Base-by-base conservation (phyloP, 2,797 vertebrate genomes). In the Odontamblyopus rebecca region DNA sequence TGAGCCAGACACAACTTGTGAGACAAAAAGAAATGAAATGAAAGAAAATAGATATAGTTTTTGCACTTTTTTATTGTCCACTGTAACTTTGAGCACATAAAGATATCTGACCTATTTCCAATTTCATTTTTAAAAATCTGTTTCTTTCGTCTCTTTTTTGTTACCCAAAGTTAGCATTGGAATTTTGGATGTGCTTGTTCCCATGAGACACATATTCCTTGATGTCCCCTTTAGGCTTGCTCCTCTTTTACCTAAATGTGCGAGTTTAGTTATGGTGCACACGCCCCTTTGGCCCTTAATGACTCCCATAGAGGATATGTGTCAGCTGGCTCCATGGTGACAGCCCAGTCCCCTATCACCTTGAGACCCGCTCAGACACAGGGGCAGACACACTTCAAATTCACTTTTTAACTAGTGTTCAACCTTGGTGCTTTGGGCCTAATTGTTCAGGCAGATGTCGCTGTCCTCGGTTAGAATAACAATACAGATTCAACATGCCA, bases 291-390 rank as follows among this genome's bases (percentile, higher is more conserved):
- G 83, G 77, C 85, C 85, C 88, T 81, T 92, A 89, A 91, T 92
- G 85, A 89, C 89, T 67, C 82, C 91, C 90, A 68, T 69, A 44
- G 90, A 92, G 91, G 87, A 76, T 88, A 87, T 70, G 75, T 92
- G 90, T 92, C 89, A 89, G 71, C 76, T 65, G 78, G 87, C 83
- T 79, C 63, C 74, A 73, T 89, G 84, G 91, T 79, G 81, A 85
- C 85, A 83, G 82, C 81, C 81, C 82, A 85, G 86, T 87, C 83
- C 78, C 85, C 85, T 84, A 86, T 93, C 91, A 93, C 91, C 89
- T 93, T 93, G 90, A 91, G 87, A 74, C 82, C 81, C 76, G 77
- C 86, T 69, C 72, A 88, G 84, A 90, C 90, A 89, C 88, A 89
- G 89, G 81, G 83, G 81, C 80, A 79, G 85, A 54, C 72, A 78